Base-by-base conservation (phyloP, 2,888 invertebrate species). In the Syritta pipiens region DNA sequence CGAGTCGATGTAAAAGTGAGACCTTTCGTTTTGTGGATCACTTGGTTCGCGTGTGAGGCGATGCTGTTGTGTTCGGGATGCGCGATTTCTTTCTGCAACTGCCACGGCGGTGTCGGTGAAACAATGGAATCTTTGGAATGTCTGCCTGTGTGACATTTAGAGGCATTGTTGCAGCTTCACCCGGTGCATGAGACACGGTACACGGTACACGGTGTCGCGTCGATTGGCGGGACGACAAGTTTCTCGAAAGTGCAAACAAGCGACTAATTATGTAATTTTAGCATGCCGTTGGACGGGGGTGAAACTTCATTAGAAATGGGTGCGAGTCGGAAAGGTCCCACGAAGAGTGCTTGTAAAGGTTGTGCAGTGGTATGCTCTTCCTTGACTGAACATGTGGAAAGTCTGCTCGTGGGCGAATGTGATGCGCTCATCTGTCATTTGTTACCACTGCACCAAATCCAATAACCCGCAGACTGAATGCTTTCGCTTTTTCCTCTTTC, bases 241-340 rank as follows among this genome's bases (percentile, higher is more conserved):
- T 65, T 63, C 51, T 57, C 22, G 67, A 74, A 74, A 74, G 65
- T 59, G 72, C 72, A 74, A 22, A 51, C 65, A 65, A 65, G 26
- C 42, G 40, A 55, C 37, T 65, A 74, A 57, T 63, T 63, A 63
- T 42, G 40, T 44, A 63, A 63, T 51, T 42, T 37, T 17, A n/a
- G n/a, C n/a, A n/a, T n/a, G n/a, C n/a, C n/a, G n/a, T n/a, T n/a
- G n/a, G n/a, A n/a, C n/a, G n/a, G n/a, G n/a, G n/a, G n/a, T n/a
- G n/a, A n/a, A n/a, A n/a, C n/a, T n/a, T n/a, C n/a, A n/a, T n/a
- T n/a, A n/a, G n/a, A n/a, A n/a, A n/a, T n/a, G n/a, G n/a, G n/a
- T n/a, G n/a, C n/a, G n/a, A n/a, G n/a, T n/a, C n/a, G n/a, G n/a
- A n/a, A n/a, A n/a, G n/a, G n/a, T n/a, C n/a, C n/a, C n/a, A n/a